A percentile compares a stretch with the other conserved stretches of the same genome.
These are phyloP conservation scores for Zootermopsis nevadensis DNA, from an alignment of 2,888 invertebrate genomes.

Conservation along the genomic window DNA sequence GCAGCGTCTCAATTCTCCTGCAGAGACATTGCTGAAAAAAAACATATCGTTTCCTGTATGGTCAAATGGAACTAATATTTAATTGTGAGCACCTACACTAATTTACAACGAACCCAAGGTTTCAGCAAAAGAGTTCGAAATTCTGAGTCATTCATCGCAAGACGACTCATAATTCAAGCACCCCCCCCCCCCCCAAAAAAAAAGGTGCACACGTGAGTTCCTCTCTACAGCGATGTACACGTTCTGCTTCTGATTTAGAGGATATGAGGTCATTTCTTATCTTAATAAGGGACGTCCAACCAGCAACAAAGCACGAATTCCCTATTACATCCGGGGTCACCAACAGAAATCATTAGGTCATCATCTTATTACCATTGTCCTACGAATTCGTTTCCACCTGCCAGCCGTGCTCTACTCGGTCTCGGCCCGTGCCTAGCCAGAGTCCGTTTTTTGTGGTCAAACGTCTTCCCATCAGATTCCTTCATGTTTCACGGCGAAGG, in stretches of 20 bases:
- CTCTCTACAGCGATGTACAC: too few relatives aligned
- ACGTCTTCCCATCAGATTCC: constrained; percentile 1
- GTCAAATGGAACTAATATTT: neutral
- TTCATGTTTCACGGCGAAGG: neutral
- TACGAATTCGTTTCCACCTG: neutral
- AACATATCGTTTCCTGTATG: neutral
- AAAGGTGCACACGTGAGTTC: neutral
- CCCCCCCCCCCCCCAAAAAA: too few relatives aligned
- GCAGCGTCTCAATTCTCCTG: neutral
- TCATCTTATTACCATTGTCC: neutral
- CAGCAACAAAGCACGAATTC: neutral
- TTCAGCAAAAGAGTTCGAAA: too few relatives aligned
- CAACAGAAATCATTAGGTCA: constrained; percentile 4
- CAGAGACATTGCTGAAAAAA: neutral
- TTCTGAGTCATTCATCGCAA: too few relatives aligned
- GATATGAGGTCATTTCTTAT: neutral
- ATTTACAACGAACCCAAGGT: too few relatives aligned
- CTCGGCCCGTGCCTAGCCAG: neutral
- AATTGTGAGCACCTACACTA: too few relatives aligned
- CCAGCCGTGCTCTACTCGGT: neutral
- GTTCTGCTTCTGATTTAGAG: neutral
- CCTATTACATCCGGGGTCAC: constrained; percentile 8
- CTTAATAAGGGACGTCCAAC: neutral
- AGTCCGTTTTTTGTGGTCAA: neutral
- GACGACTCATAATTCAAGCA: too few relatives aligned